phyloP scores from a whole-genome alignment of 1,140 invertebrate species.

The Cydia splendana region DNA sequence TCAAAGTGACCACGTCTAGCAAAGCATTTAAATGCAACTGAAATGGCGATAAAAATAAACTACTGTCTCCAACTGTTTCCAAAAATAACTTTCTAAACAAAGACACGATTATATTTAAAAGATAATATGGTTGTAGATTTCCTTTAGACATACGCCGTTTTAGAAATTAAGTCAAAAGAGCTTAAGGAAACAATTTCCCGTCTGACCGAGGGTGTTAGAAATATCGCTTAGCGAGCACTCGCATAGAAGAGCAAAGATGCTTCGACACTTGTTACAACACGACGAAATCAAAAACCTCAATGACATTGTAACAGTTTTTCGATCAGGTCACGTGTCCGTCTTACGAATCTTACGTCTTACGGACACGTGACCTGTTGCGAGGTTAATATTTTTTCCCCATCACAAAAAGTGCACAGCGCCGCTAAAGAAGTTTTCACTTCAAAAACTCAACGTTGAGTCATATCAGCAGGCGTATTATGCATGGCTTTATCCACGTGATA shows the following conservation, averaged over 20 bases:
- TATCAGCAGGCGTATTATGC: too few relatives aligned
- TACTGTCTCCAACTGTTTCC: not conserved
- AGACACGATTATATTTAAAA: not conserved
- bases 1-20: not conserved
- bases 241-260: not conserved
- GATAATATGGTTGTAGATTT: not conserved
- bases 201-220: not conserved
- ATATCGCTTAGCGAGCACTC: not conserved
- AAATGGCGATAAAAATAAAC: not conserved
- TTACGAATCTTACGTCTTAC: too few relatives aligned
- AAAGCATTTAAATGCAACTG: not conserved
- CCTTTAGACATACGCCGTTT: not conserved
- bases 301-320: too few relatives aligned
- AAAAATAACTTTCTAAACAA: conserved; percentile 1
- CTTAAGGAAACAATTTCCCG: not conserved
- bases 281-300: too few relatives aligned
- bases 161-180: not conserved
- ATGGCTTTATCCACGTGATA: too few relatives aligned
- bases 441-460: too few relatives aligned
- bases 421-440: too few relatives aligned
- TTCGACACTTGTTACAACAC: not conserved
- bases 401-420: too few relatives aligned
- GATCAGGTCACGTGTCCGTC: too few relatives aligned
- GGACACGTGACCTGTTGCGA: too few relatives aligned
- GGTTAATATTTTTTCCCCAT: too few relatives aligned